Evolutionary conservation across 2,797 vertebrate species (phyloP).

Genomic region (Sebastes matsubarae): DNA sequence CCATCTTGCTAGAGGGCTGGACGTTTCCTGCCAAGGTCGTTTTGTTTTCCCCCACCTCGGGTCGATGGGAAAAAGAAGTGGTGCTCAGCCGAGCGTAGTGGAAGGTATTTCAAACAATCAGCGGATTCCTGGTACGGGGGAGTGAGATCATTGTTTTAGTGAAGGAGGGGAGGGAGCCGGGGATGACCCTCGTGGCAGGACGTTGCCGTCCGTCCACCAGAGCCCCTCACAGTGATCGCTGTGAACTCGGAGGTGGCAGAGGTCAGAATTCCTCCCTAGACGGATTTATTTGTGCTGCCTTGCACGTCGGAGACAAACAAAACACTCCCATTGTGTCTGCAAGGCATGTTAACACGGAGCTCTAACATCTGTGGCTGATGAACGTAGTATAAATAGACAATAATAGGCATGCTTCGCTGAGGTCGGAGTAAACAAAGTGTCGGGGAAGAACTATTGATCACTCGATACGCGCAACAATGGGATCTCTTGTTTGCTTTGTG

Average conservation of each 20-base stretch:
- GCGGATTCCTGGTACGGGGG: slow-evolving; percentile 64
- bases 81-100: slow-evolving; percentile 58
- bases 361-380: slow-evolving; percentile 12
- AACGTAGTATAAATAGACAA: slow-evolving; percentile 6
- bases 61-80: slow-evolving; percentile 56
- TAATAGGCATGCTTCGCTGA: slow-evolving; percentile 5
- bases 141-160: slow-evolving; percentile 75
- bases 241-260: slow-evolving; percentile 40
- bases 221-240: not conserved
- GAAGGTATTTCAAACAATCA: slow-evolving; percentile 79
- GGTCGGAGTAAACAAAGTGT: slow-evolving; percentile 9
- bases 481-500: slow-evolving; percentile 6
- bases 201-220: slow-evolving; percentile 32
- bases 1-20: slow-evolving; percentile 34
- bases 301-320: slow-evolving; percentile 23
- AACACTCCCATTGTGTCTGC: not conserved
- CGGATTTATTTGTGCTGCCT: slow-evolving; percentile 7
- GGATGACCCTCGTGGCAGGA: slow-evolving; percentile 43
- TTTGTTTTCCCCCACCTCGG: slow-evolving; percentile 20
- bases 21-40: slow-evolving; percentile 61
- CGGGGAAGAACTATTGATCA: slow-evolving; percentile 5
- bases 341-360: not conserved
- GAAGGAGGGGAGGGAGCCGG: slow-evolving; percentile 1
- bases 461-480: not conserved
- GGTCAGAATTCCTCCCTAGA: slow-evolving; percentile 34